Conservation (phyloP, 2,888 invertebrate genomes). For the Lottia scabra region DNA sequence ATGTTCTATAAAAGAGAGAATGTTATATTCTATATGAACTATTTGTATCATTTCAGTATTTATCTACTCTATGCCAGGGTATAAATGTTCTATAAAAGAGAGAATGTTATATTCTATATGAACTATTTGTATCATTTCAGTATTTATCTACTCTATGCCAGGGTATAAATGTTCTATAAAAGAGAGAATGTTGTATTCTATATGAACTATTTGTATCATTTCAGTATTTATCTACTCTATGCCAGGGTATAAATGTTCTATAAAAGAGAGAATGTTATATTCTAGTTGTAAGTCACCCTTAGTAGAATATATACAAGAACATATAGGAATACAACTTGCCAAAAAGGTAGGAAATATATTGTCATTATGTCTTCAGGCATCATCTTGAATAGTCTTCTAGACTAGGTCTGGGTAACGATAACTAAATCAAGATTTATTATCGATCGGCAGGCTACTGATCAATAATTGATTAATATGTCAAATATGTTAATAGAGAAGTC, state of each 20-base stretch:
- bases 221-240: conserved; percentile 97
- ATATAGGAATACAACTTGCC: conserved; percentile 81
- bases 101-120: not conserved
- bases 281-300: conserved; percentile 96
- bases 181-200: no score
- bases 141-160: conserved; percentile 75
- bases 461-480: no score
- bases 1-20: no score
- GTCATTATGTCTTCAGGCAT: not conserved
- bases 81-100: not conserved
- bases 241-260: conserved; percentile 95
- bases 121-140: conserved; percentile 70
- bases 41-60: conserved; percentile 78
- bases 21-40: no score
- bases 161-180: not conserved
- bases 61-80: not conserved
- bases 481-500: no score
- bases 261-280: conserved; percentile 98
- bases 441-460: no score
- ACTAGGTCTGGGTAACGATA: no score
- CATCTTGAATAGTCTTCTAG: no score
- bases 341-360: conserved; percentile 81
- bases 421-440: no score
- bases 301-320: conserved; percentile 81
- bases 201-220: conserved; percentile 40